Base-by-base conservation (phyloP, 2,113 vertebrate genomes). In the Grammomys surdaster region DNA sequence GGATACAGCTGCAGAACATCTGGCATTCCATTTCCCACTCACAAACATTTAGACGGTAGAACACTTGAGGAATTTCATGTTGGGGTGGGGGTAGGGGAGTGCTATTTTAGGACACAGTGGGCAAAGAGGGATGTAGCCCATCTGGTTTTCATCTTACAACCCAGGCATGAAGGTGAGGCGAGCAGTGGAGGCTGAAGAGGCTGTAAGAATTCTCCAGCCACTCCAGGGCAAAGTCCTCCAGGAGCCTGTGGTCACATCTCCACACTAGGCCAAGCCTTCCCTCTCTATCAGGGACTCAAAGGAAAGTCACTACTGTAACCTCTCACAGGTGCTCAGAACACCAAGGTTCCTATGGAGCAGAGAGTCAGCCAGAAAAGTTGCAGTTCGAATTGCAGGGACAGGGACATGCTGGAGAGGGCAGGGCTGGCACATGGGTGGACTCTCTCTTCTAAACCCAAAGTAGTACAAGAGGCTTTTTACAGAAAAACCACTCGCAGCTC, bases 71-170 rank as follows among this genome's bases (percentile, higher is more conserved):
- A 96, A 95, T 90, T 60, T 48, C 31, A 73, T 51, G 73, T 76
- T 93, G 60, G 26, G 46, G 46, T 73, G 72, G 36, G 80, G 85
- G 20, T 11, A 14, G 60, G 40, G 31, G 28, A 78, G 72, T 12
- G 75, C 92, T 95, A 88, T 97, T 96, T 97, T 60, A 58, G 85
- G 88, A 89, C 63, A 95, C 14, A 24, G 90, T 88, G 73, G 51
- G 85, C 88, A 89, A 89, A 72, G 9, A 36, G 8, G 75, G 54
- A 36, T 22, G 9, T 28, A 89, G 69, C 43, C 60, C 94, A 87
- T 90, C 76, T 92, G 88, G 65, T 93, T 96, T 92, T 72, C 63
- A 77, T 91, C 80, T 76, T 63, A 17, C 43, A 40, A 56, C 54
- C 88, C 86, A 87, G 85, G 56, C 80, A 86, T 85, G 24, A 76